Evolutionary conservation across 2,113 vertebrate genomes (phyloP).

Genomic region (Corythornis cristatus): DNA sequence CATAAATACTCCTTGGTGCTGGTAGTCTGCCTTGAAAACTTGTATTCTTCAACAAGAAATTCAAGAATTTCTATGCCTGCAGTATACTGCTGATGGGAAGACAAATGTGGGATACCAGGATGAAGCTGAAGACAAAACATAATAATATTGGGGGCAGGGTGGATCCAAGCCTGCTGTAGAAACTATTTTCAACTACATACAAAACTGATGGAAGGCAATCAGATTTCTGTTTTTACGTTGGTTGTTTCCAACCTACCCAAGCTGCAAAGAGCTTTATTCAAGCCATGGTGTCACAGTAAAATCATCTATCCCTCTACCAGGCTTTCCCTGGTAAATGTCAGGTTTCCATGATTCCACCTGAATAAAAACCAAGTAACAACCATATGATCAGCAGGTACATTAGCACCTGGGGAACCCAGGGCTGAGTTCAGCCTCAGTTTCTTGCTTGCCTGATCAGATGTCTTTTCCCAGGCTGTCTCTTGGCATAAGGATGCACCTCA

Average conservation of each 20-base stretch:
- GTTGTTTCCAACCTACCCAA: not conserved
- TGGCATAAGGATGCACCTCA: not conserved
- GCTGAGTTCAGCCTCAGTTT: not conserved
- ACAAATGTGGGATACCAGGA: not conserved
- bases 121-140: not conserved
- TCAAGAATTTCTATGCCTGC: not conserved
- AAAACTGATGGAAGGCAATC: not conserved
- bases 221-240: fast-evolving
- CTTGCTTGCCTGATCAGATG: not conserved
- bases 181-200: not conserved
- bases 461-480: not conserved
- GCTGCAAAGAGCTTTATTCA: not conserved
- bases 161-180: not conserved
- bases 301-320: not conserved
- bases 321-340: not conserved
- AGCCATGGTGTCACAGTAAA: not conserved
- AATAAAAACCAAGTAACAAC: not conserved
- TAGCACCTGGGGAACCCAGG: not conserved
- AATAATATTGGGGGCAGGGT: not conserved
- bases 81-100: conserved; percentile 21
- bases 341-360: not conserved
- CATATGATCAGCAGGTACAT: not conserved
- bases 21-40: not conserved
- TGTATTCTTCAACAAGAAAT: not conserved
- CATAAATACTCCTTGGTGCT: not conserved